Percentiles rank a stretch among this genome's conserved stretches.
Conservation (phyloP, 2,888 invertebrate genomes). For the Coleophora flavipennella region DNA sequence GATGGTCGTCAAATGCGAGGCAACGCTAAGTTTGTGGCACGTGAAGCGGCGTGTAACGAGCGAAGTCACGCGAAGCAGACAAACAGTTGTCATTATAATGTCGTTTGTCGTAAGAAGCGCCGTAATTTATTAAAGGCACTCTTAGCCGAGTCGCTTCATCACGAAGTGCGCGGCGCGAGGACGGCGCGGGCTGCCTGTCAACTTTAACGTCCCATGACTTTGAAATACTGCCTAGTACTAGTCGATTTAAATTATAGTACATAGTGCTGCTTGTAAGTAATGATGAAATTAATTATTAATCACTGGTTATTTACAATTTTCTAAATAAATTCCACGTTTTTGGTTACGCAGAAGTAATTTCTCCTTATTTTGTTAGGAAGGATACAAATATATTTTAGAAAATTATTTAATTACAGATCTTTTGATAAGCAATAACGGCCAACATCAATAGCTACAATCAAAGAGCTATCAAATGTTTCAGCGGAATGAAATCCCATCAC, state of each 20-base stretch:
- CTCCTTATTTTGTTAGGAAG: no score
- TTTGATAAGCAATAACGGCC: conserved; percentile 1
- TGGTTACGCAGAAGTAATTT: no score
- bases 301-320: no score
- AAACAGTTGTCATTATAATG: conserved; percentile 25
- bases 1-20: no score
- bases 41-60: conserved; percentile 17
- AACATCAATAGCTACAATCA: conserved; percentile 2
- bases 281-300: no score
- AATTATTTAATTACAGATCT: not conserved
- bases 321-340: no score
- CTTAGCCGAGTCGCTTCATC: conserved; percentile 14
- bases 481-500: conserved; percentile 33
- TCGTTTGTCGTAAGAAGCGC: conserved; percentile 21
- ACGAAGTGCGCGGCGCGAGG: conserved; percentile 10
- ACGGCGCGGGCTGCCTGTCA: not conserved
- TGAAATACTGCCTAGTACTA: no score
- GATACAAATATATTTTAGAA: no score
- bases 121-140: conserved; percentile 21
- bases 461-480: conserved; percentile 13
- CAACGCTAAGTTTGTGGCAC: not conserved
- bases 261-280: no score
- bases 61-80: conserved; percentile 24
- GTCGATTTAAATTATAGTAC: no score
- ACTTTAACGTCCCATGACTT: no score